These are phyloP conservation scores for Oscheius sp. DNA, from an alignment of 2,888 invertebrate species.

Conservation along the genomic window DNA sequence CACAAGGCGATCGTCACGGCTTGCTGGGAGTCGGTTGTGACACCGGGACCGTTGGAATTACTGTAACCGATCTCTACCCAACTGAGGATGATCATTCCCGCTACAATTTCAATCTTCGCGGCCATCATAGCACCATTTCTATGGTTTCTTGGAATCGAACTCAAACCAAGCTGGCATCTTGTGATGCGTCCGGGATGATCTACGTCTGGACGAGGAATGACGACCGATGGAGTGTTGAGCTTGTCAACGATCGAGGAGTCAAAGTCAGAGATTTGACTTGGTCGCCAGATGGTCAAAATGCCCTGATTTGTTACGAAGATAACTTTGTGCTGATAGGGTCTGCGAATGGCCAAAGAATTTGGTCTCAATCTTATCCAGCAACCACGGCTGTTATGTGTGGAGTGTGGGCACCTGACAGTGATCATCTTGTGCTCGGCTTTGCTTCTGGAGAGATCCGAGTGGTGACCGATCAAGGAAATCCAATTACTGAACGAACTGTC, in stretches of 20 bases:
- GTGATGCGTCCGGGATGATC: conserved; percentile 90
- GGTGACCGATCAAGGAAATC: conserved; percentile 60
- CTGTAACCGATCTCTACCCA: conserved; percentile 56
- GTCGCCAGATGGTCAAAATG: conserved; percentile 98
- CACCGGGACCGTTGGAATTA: conserved; percentile 68
- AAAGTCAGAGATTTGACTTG: conserved; percentile 97
- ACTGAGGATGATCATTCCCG: conserved; percentile 45
- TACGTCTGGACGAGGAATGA: conserved; percentile 99
- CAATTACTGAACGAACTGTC: conserved; percentile 59
- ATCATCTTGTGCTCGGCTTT: conserved; percentile 76
- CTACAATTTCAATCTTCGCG: conserved; percentile 90
- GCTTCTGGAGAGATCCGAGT: conserved; percentile 60
- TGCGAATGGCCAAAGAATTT: conserved; percentile 78
- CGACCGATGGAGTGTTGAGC: conserved; percentile 96
- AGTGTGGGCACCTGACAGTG: conserved; percentile 96
- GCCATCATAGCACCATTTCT: conserved; percentile 78
- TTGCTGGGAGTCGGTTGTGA: conserved; percentile 62
- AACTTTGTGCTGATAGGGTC: conserved; percentile 92
- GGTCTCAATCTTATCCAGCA: conserved; percentile 90
- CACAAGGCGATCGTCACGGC: conserved; percentile 46
- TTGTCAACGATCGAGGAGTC: conserved; percentile 96
- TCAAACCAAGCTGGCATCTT: conserved; percentile 95
- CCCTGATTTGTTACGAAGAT: conserved; percentile 95
- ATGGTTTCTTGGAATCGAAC: conserved; percentile 96
- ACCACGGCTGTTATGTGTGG: conserved; percentile 85